Percentiles rank a stretch among this genome's conserved stretches.
These are phyloP conservation scores for Mastomys natalensis DNA, from an alignment of 2,113 vertebrate species.

Conservation along the genomic window DNA sequence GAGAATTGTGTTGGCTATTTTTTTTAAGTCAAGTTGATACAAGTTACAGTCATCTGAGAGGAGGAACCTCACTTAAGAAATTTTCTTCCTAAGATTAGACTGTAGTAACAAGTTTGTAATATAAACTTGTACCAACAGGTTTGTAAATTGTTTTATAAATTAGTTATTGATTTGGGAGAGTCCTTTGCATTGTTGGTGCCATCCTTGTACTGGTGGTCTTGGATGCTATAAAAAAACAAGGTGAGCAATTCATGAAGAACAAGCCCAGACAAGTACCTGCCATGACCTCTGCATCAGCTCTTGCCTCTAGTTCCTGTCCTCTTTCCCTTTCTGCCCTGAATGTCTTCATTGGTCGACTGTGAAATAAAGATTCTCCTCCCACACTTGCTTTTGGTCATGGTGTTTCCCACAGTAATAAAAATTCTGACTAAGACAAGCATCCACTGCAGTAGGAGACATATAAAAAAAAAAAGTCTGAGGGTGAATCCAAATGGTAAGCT, in stretches of 20 bases:
- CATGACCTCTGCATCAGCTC: neutral
- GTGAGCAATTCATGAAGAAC: neutral
- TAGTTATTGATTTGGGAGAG: neutral
- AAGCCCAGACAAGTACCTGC: no score
- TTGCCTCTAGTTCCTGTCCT: neutral
- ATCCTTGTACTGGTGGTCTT: neutral
- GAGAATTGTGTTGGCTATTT: no score
- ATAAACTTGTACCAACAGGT: no score
- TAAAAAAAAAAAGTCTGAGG: neutral
- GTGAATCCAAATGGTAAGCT: neutral
- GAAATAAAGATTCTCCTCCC: neutral
- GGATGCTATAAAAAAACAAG: neutral
- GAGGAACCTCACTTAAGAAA: neutral
- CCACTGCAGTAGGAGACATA: neutral
- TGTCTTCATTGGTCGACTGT: neutral
- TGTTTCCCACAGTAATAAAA: neutral
- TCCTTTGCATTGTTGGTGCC: neutral
- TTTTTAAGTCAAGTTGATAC: neutral
- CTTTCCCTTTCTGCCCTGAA: neutral
- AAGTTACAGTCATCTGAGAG: neutral
- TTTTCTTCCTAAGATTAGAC: neutral
- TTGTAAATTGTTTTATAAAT: neutral
- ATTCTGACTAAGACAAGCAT: neutral
- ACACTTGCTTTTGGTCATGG: neutral
- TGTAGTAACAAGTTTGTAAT: neutral